phyloP scores from a whole-genome alignment of 2,797 vertebrate species.

The Bradypodion ventrale region DNA sequence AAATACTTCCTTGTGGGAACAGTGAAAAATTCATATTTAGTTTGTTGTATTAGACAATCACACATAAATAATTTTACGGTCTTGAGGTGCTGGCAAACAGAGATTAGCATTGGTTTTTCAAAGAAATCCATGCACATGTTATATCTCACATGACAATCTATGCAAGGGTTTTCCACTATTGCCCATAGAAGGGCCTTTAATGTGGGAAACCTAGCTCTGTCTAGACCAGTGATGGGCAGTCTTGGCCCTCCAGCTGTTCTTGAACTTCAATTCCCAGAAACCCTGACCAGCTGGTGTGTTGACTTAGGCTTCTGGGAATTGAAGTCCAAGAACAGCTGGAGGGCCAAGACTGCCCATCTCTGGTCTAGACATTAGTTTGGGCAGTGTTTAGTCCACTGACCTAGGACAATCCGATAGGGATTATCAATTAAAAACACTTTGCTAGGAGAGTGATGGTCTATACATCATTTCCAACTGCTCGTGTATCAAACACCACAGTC shows the following conservation, averaged over 20 bases:
- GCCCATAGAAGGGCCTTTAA: neutral
- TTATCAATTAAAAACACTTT: neutral
- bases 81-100: neutral
- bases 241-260: too few species aligned
- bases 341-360: too few species aligned
- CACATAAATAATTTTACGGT: neutral
- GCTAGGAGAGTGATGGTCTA: too few species aligned
- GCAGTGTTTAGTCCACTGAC: neutral
- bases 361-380: neutral
- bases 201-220: neutral
- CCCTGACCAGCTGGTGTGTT: too few species aligned
- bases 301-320: too few species aligned
- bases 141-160: neutral
- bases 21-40: neutral
- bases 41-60: neutral
- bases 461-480: too few species aligned
- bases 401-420: neutral
- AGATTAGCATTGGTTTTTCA: neutral
- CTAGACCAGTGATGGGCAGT: too few species aligned
- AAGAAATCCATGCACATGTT: neutral
- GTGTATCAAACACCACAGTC: neutral
- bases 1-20: neutral
- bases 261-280: too few species aligned
- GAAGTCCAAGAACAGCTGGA: too few species aligned
- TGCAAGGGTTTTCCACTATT: neutral